Base-by-base conservation (phyloP, 2,888 invertebrate genomes). In the Lasioglossum oenotherae region DNA sequence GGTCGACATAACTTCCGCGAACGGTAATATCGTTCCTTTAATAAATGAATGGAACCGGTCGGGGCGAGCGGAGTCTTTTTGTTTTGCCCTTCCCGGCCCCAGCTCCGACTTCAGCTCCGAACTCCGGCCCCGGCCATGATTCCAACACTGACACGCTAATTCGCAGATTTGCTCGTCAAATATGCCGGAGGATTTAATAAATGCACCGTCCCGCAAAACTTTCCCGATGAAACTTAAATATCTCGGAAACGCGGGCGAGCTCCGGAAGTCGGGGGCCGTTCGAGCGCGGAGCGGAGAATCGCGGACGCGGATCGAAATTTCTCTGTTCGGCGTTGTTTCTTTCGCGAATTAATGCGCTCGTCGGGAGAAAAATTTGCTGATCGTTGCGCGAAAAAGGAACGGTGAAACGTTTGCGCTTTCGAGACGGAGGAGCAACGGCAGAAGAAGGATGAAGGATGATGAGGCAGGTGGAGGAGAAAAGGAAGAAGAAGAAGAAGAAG, bases 221-320 rank as follows among this genome's bases (percentile, higher is more conserved):
- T 90, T 90, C 76, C 78, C 81, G 86, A 90, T 90, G 87, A 90
- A 90, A 89, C 86, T 90, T 90, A 89, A 89, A 86, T 79, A 80
- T 87, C 82, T 77, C 77, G 77, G 78, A 57, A 69, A 74, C 73
- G 23, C 64, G 53, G 53, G 38, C 64, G 44, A 60, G 35, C 57
- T 8, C 64, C 19, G 64, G 64, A 31, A 64, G 31, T 23, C 57
- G 38, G 14, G 31, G 67, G 23, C 41, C 67, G 38, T 2, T 14
- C 16, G 38, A 10, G 10, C 35, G 5, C 19, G 69, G 23, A 38
- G 12, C 67, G 19, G 27, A 60, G 76, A 75, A 19, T 64, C 81
- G 38, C 44, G 75, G 77, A 81, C 81, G 82, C 79, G 81, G 78
- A 74, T 60, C 81, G 72, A 82, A 85, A 85, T 89, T 80, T 44